Conservation (phyloP, 2,888 invertebrate genomes). For the Cheilosia vulpina region DNA sequence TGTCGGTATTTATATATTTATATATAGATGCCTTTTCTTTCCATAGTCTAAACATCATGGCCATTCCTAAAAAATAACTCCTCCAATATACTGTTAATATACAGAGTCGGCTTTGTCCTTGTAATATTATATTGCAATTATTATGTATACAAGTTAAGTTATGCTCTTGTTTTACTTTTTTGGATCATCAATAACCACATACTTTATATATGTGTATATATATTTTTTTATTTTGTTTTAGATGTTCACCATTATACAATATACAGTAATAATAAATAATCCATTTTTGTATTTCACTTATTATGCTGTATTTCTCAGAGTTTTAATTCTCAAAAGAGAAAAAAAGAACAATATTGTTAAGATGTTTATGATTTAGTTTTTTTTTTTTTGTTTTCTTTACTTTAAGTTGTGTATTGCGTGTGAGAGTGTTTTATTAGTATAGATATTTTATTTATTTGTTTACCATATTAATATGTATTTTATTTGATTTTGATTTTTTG, state of each 20-base stretch:
- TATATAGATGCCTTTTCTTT: conserved; percentile 64
- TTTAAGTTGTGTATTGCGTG: conserved; percentile 61
- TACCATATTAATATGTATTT: conserved; percentile 61
- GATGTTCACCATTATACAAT: conserved; percentile 64
- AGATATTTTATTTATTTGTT: conserved; percentile 60
- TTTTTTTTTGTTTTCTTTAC: background rate
- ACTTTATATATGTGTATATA: conserved; percentile 37
- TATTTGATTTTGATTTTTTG: conserved; percentile 69
- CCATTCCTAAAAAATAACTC: conserved; percentile 74
- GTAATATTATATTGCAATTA: conserved; percentile 31
- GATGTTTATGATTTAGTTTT: conserved; percentile 33
- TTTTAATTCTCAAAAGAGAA: conserved; percentile 73
- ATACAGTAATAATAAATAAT: conserved; percentile 66
- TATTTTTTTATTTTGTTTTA: conserved; percentile 40
- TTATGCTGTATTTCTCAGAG: conserved; percentile 52
- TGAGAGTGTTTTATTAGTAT: conserved; percentile 63
- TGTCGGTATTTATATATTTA: conserved; percentile 21
- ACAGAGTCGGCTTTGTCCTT: conserved; percentile 50
- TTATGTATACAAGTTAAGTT: conserved; percentile 60
- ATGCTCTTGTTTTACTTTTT: conserved; percentile 15
- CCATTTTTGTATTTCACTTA: conserved; percentile 37
- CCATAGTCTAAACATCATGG: conserved; percentile 66
- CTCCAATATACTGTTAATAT: conserved; percentile 62
- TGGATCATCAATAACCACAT: conserved; percentile 59
- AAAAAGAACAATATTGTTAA: conserved; percentile 60